Evolutionary conservation across 2,113 vertebrate species (phyloP), one percentile per base, ranked within the genome.

Genomic region (Leptocoma aspasia): DNA sequence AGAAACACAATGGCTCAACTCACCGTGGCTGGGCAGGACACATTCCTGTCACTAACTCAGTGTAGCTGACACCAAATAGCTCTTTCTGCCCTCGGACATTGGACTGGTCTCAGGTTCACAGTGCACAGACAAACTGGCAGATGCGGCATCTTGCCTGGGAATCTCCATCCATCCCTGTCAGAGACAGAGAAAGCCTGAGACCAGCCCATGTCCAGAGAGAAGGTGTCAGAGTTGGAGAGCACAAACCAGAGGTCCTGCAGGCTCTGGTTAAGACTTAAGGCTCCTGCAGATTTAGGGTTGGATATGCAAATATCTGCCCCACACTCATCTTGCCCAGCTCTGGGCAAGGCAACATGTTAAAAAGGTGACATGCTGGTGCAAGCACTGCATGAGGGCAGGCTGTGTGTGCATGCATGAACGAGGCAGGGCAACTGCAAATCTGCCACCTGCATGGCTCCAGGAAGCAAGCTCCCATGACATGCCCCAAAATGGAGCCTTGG

Each of bases 111-210:
- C 54, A 85, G 31, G 52, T 59, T 81, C 60, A 86, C 57, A 77
- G 30, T 6, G 21, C 66, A 57, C 27, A 68, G 66, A 28, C 56
- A 76, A 90, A 37, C 30, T 45, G 47, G 37, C 10, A 93, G 59
- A 64, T 39, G 66, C 35, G 73, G 54, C 52, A 30, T 18, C 57
- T 88, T 90, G 42, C 63, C 45, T 63, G 54, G 54, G 30, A 85
- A 50, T 28, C 50, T 87, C 24, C n/a, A 76, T 26, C 10, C 63
- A 63, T 54, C 33, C 47, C 35, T 1, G 0, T 22, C 53, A 84
- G 37, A 86, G 37, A 45, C 47, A 92, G 56, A 90, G 60, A 73
- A 91, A 90, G 41, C 23, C 85, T 90, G 56, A 81, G 47, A 75
- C 37, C 47, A 44, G 64, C 57, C 27, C 59, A 10, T 1, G 10